Evolutionary conservation across 2,113 vertebrate species (phyloP), one percentile per base, ranked within the genome.

Genomic region (Corythoichthys intestinalis): DNA sequence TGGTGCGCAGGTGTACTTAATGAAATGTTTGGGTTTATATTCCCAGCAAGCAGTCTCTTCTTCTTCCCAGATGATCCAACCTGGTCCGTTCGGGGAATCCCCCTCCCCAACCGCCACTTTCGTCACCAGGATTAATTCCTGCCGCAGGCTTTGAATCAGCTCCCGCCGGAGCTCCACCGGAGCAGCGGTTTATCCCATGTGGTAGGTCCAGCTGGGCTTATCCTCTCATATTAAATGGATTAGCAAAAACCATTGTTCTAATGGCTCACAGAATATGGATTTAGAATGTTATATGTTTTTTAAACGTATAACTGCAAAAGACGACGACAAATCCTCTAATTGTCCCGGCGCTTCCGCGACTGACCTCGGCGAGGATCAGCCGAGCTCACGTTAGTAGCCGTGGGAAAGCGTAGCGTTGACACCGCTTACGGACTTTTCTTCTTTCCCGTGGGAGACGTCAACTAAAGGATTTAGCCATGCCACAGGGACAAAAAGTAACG

Each of bases 151-250:
- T 65, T 75, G 74, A 75, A 84, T 75, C 53, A 28, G 2, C 9
- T 56, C 20, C 10, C 53, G 4, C 13, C 56, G 4, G 9, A 58
- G 12, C 65, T 66, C 87, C 79, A 77, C 65, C 83, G 73, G 76
- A 74, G 76, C 83, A 70, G 79, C 54, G 34, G 77, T 85, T 85
- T 86, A 83, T 79, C 77, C 81, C 75, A 54, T 70, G 80, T 72
- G 80, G 72, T 75, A 79, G 75, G 73, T 83, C 85, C 78, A 73
- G 70, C 79, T 50, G 78, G 50, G 76, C 81, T 89, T 80, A 91
- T 85, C 82, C 85, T 81, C 83, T 86, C 85, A 80, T 81, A 85
- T 89, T 89, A 88, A 88, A 72, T 74, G 81, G 87, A 90, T 91
- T 89, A 91, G 66, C 69, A 0, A 57, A 79, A 65, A 28, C 78